Evolutionary conservation across 2,797 vertebrate species (phyloP).

Genomic region (Neoniphon sammara): DNA sequence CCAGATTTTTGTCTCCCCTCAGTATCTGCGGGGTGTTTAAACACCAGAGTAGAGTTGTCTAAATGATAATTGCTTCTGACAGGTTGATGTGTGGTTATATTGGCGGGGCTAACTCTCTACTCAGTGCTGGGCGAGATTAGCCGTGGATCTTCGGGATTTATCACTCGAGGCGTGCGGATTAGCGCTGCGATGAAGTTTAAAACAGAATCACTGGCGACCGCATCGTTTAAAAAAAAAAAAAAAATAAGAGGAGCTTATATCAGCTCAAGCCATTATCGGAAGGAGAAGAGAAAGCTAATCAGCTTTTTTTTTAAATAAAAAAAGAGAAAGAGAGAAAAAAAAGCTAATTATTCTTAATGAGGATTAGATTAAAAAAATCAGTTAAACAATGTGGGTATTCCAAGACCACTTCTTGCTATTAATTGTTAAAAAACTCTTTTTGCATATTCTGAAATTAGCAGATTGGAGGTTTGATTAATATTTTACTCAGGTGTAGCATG

Average conservation of each 20-base stretch:
- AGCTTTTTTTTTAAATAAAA: constrained; percentile 24
- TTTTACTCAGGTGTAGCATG: too few relatives aligned
- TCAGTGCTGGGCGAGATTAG: constrained; percentile 88
- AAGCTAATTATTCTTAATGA: constrained; percentile 82
- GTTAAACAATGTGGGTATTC: constrained; percentile 70
- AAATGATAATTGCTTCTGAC: constrained; percentile 87
- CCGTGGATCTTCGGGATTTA: constrained; percentile 87
- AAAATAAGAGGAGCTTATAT: constrained; percentile 74
- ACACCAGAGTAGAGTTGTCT: constrained; percentile 77
- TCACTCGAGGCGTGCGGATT: constrained; percentile 87
- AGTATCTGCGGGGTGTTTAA: constrained; percentile 67
- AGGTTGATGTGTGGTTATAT: constrained; percentile 86
- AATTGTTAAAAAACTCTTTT: constrained; percentile 24
- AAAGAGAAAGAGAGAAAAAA: constrained; percentile 4
- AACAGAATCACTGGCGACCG: constrained; percentile 83
- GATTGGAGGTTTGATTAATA: constrained; percentile 2
- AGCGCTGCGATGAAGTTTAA: constrained; percentile 84
- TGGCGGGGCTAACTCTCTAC: constrained; percentile 78
- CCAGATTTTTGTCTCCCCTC: constrained; percentile 53
- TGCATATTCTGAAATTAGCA: constrained; percentile 19
- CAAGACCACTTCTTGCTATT: constrained; percentile 28
- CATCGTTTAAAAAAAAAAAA: constrained; percentile 69
- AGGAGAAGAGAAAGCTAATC: constrained; percentile 80
- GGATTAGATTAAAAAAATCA: constrained; percentile 80
- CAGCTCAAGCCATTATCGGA: constrained; percentile 77